Evolutionary conservation across 2,797 vertebrate genomes (phyloP).

Genomic region (Coendou prehensilis): DNA sequence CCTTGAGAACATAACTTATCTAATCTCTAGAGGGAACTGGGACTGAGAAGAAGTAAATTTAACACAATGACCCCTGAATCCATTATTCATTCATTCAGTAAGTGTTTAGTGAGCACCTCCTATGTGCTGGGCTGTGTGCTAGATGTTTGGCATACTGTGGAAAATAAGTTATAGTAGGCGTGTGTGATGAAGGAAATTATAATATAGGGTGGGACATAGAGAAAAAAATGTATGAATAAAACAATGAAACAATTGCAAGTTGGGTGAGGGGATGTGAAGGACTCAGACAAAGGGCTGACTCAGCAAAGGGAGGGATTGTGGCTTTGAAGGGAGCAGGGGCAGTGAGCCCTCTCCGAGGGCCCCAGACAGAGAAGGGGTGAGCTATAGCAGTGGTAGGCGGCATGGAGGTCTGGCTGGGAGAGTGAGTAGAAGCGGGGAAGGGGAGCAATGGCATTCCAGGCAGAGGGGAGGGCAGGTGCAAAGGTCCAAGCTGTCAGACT

Average conservation of each 20-base stretch:
- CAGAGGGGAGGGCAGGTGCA: background rate
- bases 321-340: background rate
- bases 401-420: background rate
- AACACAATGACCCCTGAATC: background rate
- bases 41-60: background rate
- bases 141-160: fast-evolving
- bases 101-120: background rate
- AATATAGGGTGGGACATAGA: background rate
- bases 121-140: background rate
- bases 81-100: background rate
- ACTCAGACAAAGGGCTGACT: background rate
- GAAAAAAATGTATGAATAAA: background rate
- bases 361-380: background rate
- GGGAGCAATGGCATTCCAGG: background rate
- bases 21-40: background rate
- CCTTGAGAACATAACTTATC: background rate
- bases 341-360: background rate
- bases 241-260: background rate
- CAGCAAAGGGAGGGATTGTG: background rate
- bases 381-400: background rate
- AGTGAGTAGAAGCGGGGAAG: background rate
- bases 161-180: background rate
- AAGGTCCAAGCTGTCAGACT: background rate
- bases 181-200: background rate
- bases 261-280: background rate